A percentile compares a stretch with the other conserved stretches of the same genome.
Evolutionary conservation across 2,113 vertebrate species (phyloP).

Genomic region (Tinamus guttatus): DNA sequence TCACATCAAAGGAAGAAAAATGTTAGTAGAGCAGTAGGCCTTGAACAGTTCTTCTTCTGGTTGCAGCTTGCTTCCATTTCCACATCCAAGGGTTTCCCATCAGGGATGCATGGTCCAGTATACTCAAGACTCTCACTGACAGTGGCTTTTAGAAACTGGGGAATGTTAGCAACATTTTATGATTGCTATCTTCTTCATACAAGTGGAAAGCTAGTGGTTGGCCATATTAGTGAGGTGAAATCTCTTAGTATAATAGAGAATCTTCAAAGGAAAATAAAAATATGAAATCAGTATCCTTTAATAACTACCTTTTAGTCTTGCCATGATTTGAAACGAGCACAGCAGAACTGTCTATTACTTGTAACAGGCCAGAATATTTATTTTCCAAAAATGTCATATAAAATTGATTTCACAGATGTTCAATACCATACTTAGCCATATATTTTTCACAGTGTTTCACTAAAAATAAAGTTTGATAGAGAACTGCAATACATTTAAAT

Average conservation of each 20-base stretch:
- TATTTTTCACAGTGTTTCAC: background rate
- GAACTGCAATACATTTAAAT: background rate
- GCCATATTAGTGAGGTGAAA: background rate
- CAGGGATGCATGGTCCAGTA: background rate
- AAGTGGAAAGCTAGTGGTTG: background rate
- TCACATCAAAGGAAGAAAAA: background rate
- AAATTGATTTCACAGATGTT: background rate
- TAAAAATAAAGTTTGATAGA: background rate
- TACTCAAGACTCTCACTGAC: background rate
- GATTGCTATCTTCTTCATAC: background rate
- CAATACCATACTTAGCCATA: background rate
- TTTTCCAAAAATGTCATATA: background rate
- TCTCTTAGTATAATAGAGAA: constrained; percentile 5
- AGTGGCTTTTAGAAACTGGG: background rate
- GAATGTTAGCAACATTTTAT: background rate
- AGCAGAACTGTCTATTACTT: background rate
- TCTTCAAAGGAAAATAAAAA: constrained; percentile 19
- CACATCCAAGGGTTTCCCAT: background rate
- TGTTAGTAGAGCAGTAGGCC: background rate
- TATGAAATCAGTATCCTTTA: background rate
- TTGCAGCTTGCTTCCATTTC: background rate
- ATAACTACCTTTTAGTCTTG: background rate
- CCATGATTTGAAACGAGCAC: background rate
- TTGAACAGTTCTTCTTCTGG: background rate
- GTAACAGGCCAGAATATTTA: background rate